These are phyloP conservation scores for Cladopsammia gracilis DNA, from an alignment of 64 coral and sea anemone genomes.

Conservation along the genomic window DNA sequence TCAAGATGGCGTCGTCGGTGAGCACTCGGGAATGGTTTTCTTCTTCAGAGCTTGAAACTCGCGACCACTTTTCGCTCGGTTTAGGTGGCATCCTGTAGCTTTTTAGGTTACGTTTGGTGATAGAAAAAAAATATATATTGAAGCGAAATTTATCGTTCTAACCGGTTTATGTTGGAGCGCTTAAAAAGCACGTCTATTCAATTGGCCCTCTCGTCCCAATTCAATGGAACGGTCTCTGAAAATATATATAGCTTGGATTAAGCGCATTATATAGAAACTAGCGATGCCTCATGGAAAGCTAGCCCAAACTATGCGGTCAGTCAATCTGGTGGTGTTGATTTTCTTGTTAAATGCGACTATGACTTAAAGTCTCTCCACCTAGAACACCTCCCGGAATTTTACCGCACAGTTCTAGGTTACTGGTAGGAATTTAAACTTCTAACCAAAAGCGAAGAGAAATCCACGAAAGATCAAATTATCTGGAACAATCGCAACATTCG, in stretches of 20 bases:
- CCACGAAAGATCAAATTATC: neutral
- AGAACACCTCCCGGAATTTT: neutral
- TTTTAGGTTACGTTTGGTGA: no score
- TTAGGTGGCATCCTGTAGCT: no score
- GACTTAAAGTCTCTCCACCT: neutral
- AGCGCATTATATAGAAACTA: neutral
- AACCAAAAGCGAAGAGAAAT: neutral
- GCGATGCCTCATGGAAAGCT: neutral
- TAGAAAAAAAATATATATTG: no score
- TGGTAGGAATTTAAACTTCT: neutral
- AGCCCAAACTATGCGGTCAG: neutral
- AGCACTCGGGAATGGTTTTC: no score
- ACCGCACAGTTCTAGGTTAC: neutral
- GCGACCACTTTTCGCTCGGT: no score
- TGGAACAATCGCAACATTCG: no score
- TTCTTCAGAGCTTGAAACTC: no score
- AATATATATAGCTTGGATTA: slow-evolving; percentile 2
- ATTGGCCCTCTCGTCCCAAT: no score
- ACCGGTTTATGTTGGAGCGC: no score
- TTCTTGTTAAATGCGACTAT: neutral
- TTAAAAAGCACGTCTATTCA: no score
- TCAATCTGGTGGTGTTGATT: neutral
- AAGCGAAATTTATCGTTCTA: no score
- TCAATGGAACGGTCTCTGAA: neutral
- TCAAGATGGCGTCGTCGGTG: no score